These are phyloP conservation scores for Bombyx mori DNA, from an alignment of 1,140 invertebrate genomes.

Conservation along the genomic window ASM3026992v2 NC_085124.1:8239001-8239500, in stretches of 20 bases:
- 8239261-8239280: conserved; percentile 61
- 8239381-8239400: conserved; percentile 13
- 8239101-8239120: conserved; percentile 8
- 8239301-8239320: conserved; percentile 55
- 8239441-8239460: background rate
- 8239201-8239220: conserved; percentile 52
- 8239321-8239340: conserved; percentile 53
- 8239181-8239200: conserved; percentile 58
- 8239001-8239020: too few species aligned
- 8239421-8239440: too few species aligned
- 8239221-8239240: conserved; percentile 43
- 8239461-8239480: background rate
- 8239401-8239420: background rate
- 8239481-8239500: background rate
- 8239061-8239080: background rate
- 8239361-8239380: conserved; percentile 10
- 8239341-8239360: conserved; percentile 31
- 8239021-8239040: too few species aligned
- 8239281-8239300: conserved; percentile 59
- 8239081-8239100: background rate
- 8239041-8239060: too few species aligned
- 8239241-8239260: conserved; percentile 61
- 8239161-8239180: conserved; percentile 29
- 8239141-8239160: conserved; percentile 1
- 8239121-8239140: background rate